Percentiles rank a stretch among this genome's conserved stretches.
Conservation (phyloP, 2,113 vertebrate species). For the Gavia stellata region DNA sequence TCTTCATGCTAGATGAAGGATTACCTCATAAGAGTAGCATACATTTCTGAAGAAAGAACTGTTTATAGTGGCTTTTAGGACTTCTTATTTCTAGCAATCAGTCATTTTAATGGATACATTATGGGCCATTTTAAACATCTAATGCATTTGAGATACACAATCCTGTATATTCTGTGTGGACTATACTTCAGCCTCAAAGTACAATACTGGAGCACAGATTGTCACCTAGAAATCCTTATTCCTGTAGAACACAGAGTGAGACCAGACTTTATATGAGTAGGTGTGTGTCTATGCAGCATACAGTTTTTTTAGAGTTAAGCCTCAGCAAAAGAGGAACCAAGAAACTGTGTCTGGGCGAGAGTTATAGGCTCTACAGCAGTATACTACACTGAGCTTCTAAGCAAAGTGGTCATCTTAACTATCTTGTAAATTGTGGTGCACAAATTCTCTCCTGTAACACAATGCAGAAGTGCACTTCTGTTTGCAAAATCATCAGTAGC, state of each 20-base stretch:
- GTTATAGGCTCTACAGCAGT: neutral
- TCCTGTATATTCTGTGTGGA: neutral
- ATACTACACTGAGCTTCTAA: neutral
- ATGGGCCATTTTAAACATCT: neutral
- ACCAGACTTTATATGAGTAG: fast-evolving
- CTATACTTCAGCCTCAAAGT: neutral
- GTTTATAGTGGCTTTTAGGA: neutral
- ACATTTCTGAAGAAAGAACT: neutral
- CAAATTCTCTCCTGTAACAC: neutral
- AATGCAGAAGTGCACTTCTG: neutral
- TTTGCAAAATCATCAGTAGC: neutral
- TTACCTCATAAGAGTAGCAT: neutral
- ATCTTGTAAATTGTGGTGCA: neutral
- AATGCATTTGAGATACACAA: neutral
- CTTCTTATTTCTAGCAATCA: neutral
- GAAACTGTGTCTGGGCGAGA: neutral
- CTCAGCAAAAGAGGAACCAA: neutral
- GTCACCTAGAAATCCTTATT: neutral
- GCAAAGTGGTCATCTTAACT: neutral
- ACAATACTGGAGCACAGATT: neutral
- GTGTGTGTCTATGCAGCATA: neutral
- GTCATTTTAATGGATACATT: neutral
- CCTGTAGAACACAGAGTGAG: neutral
- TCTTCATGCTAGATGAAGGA: neutral
- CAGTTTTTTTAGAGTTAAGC: neutral